Evolutionary conservation across 1,140 invertebrate species (phyloP).

Genomic region (Marisa cornuarietis): DNA sequence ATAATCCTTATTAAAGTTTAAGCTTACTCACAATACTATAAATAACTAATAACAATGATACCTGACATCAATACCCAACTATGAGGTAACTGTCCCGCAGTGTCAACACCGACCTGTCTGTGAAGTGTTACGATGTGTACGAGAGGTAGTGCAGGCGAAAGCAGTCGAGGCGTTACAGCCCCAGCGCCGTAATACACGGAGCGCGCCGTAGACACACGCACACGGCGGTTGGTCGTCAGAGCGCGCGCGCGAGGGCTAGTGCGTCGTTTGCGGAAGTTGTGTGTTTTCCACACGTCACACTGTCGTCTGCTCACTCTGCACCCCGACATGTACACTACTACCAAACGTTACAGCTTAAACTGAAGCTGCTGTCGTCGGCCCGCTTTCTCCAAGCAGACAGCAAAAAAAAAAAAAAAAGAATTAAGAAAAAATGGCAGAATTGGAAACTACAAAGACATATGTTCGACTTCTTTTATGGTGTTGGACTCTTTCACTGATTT

Average conservation of each 20-base stretch:
- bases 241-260: neutral
- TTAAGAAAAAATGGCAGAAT: neutral
- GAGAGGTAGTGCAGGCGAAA: too few species aligned
- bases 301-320: neutral
- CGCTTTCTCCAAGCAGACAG: too few species aligned
- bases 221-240: neutral
- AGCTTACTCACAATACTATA: too few species aligned
- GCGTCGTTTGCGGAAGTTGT: neutral
- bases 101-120: too few species aligned
- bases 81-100: too few species aligned
- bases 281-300: neutral
- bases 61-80: too few species aligned
- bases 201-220: neutral
- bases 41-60: too few species aligned
- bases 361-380: too few species aligned
- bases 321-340: neutral
- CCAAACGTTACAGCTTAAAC: neutral
- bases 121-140: too few species aligned
- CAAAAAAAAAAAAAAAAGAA: neutral
- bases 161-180: too few species aligned
- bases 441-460: neutral
- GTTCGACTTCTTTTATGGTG: neutral
- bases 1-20: too few species aligned
- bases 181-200: too few species aligned
- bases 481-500: neutral